Evolutionary conservation across 2,888 invertebrate genomes (phyloP), one percentile per base, ranked within the genome.

Genomic region (Alcis repandata): DNA sequence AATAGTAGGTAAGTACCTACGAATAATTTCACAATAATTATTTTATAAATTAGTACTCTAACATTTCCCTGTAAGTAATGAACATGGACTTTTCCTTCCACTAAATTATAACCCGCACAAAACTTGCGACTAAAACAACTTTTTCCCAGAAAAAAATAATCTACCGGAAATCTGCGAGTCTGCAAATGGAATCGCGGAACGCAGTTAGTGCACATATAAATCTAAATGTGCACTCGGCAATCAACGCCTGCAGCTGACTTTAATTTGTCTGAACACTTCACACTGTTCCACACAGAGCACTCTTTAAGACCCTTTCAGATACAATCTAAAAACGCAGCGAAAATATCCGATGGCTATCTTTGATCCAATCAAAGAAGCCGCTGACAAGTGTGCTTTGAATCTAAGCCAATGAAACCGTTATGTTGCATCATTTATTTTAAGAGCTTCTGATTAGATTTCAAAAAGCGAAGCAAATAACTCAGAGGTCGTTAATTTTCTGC

Each of bases 191-290:
- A 19, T 33, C 33, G 33, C 36, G 20, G 17, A 32, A 13, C 20
- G 11, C 11, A 36, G 8, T 36, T 56, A 56, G 54, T 59, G 54
- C 58, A 41, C 59, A 54, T 33, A 61, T 88, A 86, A 90, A 87
- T 88, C 88, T 87, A 86, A 87, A 88, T 88, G 84, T 82, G 84
- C 82, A 79, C 74, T 83, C 84, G 83, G 86, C 87, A 88, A 90
- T 90, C 88, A 86, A 79, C 75, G 76, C 64, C 63, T 77, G 80
- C 91, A 92, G 91, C 90, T 91, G 92, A 80, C 77, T 85, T 87
- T 86, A 89, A 91, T 91, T 90, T 88, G 84, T 86, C 85, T 80
- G 85, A 83, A 80, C 85, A 82, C 81, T 87, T 86, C 82, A 82
- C 86, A 84, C 85, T 83, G 83, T 77, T 68, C 71, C 70, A 58